Base-by-base conservation (phyloP, 2,113 vertebrate genomes). In the Cyprinodon brontotheroides region DNA sequence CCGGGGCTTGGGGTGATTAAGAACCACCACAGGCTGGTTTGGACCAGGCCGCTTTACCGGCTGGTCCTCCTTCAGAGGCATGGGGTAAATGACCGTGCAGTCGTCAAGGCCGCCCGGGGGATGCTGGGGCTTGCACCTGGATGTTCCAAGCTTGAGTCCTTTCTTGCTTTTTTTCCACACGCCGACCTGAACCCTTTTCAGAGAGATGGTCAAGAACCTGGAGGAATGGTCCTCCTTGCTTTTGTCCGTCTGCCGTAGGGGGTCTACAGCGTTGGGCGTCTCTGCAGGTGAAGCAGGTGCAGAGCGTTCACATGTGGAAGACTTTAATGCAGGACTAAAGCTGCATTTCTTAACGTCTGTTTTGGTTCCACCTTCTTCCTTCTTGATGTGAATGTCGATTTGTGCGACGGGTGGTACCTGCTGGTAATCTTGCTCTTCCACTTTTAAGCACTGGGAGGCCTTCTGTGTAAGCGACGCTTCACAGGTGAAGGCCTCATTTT, bases 21-120 rank as follows among this genome's bases (percentile, higher is more conserved):
- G 87, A 62, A 99, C 97, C 11, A 99, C 96, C 76, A 99, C 96
- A 0, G 98, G 97, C 88, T 99, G 98, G 88, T 97, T 95, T 40
- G 94, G 95, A 15, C 95, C 92, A 36, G 98, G 98, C 2, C 91
- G 94, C 50, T 95, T 96, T 72, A 98, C 95, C 67, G 92, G 81
- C 66, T 99, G 98, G 81, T 96, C 93, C 0, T 14, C 83, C 76
- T 92, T 96, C 53, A 95, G 87, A 0, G 97, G 96, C 63, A 94
- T 92, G 17, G 96, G 95, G 40, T 77, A 77, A 41, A 93, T 72
- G 10, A 81, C 82, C 3, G 73, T n/a, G 63, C 72, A 80, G 1
- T 84, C 81, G 4, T 9, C 64, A 2, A 81, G 57, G 2, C 36
- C 47, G 17, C 11, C 67, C 20, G 65, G 7, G 1, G 79, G 77